A percentile compares a stretch with the other conserved stretches of the same genome.
These are phyloP conservation scores for Drosophila burlai DNA, from an alignment of 1,140 invertebrate species.

Conservation along the genomic window DNA sequence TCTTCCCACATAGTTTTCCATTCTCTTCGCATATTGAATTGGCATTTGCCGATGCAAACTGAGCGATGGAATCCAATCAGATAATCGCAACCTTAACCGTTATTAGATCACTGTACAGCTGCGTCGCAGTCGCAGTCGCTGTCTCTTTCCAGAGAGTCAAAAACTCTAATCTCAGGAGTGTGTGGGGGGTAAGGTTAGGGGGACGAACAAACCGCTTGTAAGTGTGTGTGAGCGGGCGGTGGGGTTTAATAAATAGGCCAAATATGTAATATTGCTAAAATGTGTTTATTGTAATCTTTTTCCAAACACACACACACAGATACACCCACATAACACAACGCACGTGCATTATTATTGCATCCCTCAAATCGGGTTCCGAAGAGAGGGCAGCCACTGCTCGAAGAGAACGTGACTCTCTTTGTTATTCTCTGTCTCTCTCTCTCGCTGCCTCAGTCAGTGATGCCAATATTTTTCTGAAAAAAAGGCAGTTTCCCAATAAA, in stretches of 20 bases:
- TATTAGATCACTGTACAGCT: conserved; percentile 53
- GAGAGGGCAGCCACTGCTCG: conserved; percentile 28
- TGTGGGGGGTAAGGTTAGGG: neutral
- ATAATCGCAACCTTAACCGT: conserved; percentile 50
- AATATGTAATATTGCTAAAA: conserved; percentile 84
- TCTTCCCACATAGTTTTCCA: conserved; percentile 4
- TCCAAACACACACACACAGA: conserved; percentile 10
- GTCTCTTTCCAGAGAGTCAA: conserved; percentile 17
- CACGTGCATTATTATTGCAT: conserved; percentile 73
- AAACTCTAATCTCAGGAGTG: conserved; percentile 54
- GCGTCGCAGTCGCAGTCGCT: conserved; percentile 18
- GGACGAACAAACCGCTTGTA: neutral
- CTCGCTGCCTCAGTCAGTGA: too few relatives aligned
- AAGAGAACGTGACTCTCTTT: conserved; percentile 36
- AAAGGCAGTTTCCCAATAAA: too few relatives aligned
- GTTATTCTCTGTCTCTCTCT: neutral
- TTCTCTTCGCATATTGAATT: conserved; percentile 17
- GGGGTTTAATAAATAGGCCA: conserved; percentile 79
- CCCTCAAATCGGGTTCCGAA: conserved; percentile 46
- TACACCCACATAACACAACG: conserved; percentile 24
- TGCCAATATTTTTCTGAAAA: too few relatives aligned
- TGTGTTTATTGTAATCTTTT: conserved; percentile 83
- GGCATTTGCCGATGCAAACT: conserved; percentile 21
- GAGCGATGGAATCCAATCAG: conserved; percentile 32
- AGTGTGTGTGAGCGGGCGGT: conserved; percentile 14